A percentile compares a stretch with the other conserved stretches of the same genome.
Conservation (phyloP, 2,113 vertebrate genomes). For the Crotalus helleri region DNA sequence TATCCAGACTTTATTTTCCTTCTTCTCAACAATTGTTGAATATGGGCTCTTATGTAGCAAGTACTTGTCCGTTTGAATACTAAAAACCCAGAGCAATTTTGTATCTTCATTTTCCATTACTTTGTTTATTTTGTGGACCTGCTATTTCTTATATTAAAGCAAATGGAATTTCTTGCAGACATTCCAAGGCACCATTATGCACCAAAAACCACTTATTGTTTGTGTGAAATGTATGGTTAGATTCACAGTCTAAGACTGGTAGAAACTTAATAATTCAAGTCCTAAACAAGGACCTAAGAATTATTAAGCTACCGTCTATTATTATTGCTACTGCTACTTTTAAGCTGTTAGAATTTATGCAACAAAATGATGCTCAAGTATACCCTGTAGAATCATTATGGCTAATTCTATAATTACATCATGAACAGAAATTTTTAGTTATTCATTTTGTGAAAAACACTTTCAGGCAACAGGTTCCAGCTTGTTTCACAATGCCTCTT, state of each 20-base stretch:
- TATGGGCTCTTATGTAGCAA: no score
- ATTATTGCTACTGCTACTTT: background rate
- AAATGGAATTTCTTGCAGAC: background rate
- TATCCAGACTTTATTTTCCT: background rate
- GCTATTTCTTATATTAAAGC: background rate
- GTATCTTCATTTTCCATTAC: no score
- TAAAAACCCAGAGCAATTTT: no score
- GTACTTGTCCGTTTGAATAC: background rate
- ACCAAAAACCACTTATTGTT: background rate
- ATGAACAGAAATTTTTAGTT: background rate
- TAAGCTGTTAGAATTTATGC: background rate
- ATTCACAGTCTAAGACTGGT: background rate
- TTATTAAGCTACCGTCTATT: background rate
- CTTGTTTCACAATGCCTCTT: background rate
- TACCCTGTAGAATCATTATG: background rate
- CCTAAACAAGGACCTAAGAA: background rate
- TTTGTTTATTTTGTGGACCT: background rate
- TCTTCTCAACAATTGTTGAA: no score
- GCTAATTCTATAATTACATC: background rate
- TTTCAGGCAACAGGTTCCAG: background rate
- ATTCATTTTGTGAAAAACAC: background rate
- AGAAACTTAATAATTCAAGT: background rate
- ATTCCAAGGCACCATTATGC: background rate
- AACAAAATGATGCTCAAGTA: background rate
- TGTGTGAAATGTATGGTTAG: background rate